Conservation (phyloP, 2,113 vertebrate species). For the Fukomys damarensis region DNA sequence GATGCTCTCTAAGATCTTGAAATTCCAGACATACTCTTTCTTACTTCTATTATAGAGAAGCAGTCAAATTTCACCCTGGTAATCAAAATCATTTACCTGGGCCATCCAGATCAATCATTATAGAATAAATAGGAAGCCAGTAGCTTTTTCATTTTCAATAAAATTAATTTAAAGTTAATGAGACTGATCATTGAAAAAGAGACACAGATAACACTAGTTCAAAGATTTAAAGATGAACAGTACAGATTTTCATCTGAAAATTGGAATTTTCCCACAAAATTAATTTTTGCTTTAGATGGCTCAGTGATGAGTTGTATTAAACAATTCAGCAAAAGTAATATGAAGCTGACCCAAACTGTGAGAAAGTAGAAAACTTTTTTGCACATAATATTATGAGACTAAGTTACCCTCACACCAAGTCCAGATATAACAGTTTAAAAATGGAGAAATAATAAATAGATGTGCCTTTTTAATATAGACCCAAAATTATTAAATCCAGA, state of each 20-base stretch:
- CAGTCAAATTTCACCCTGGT: background rate
- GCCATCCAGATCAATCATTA: background rate
- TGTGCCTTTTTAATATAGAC: background rate
- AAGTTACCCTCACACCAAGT: background rate
- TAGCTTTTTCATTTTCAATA: background rate
- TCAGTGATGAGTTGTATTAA: background rate
- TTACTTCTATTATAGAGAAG: background rate
- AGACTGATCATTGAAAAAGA: background rate
- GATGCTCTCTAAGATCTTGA: background rate
- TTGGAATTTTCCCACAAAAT: background rate
- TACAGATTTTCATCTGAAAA: background rate
- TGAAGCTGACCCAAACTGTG: background rate
- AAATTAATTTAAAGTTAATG: background rate
- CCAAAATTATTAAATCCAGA: background rate
- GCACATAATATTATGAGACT: background rate
- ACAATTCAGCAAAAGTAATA: background rate
- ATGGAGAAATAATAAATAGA: background rate
- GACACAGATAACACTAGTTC: background rate
- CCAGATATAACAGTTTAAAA: background rate
- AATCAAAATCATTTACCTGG: background rate
- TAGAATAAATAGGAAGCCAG: background rate
- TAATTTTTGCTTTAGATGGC: background rate
- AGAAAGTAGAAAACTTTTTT: background rate
- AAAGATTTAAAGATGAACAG: background rate
- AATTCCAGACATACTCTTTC: background rate